Conservation (phyloP, 2,113 vertebrate genomes). For the Romanogobio albipinnatus region DNA sequence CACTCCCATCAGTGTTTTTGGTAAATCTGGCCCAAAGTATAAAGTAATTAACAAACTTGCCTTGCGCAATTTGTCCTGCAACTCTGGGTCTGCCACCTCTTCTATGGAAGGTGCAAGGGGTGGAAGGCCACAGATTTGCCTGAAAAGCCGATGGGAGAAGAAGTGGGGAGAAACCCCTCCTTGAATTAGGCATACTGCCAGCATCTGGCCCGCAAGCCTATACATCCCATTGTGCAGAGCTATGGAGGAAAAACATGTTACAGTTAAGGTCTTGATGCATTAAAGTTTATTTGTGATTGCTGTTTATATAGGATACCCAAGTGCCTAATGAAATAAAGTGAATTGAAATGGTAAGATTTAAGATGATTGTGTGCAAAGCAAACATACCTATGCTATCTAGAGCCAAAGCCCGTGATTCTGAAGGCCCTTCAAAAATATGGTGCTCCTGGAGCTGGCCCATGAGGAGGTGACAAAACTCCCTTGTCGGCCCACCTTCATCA, state of each 20-base stretch:
- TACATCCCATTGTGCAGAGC: background rate
- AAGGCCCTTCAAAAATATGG: background rate
- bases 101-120: background rate
- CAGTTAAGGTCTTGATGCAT: background rate
- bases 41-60: background rate
- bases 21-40: background rate
- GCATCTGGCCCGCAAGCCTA: too few species aligned
- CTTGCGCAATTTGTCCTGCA: background rate
- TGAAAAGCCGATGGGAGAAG: background rate
- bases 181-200: too few species aligned
- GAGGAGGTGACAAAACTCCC: background rate
- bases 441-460: background rate
- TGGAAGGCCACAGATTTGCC: background rate
- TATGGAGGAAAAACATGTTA: background rate
- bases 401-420: background rate
- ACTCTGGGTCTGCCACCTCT: background rate
- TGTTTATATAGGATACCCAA: too few species aligned
- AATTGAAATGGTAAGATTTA: background rate
- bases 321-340: too few species aligned
- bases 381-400: background rate
- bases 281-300: background rate
- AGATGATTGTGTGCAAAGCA: background rate
- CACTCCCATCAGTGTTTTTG: too few species aligned
- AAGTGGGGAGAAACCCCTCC: background rate
- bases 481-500: too few species aligned